Evolutionary conservation across 2,113 vertebrate genomes (phyloP), one percentile per base, ranked within the genome.

Genomic region (Thunnus thynnus): DNA sequence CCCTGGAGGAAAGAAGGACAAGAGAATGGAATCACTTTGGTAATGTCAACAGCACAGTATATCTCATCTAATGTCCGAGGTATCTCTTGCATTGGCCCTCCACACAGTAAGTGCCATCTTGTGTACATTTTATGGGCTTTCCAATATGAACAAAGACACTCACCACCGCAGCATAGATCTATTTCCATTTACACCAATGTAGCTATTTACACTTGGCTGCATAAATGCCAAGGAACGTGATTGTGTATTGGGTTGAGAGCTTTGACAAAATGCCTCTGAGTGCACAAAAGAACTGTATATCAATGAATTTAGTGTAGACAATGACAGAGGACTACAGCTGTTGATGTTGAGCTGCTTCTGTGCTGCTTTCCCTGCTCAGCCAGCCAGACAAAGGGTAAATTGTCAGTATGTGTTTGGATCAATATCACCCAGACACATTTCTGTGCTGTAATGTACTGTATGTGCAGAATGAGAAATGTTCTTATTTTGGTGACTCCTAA

Each of bases 1-100:
- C 97, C 63, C 97, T 98, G 84, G 1, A 74, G 46, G 54, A 65
- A 6, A 79, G 30, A 2, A 52, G 77, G 64, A 8, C n/a, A 73
- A 60, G 55, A 72, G 48, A 44, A 51, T 6, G 1, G 0, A 56
- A 74, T 79, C 41, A 25, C 20, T 56, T 13, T 20, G 10, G 12
- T 70, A 58, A 64, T 44, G 4, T 52, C 14, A 16, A 41, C 7
- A 41, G 36, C 36, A 36, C 12, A 75, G 13, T 52, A 13, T 8
- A 65, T 71, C 22, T 80, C 11, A 54, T 44, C 16, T 50, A 50
- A 72, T 54, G 14, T 44, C 47, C 13, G 5, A 72, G 27, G 20
- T 7, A 41, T 9, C 9, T 41, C 36, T 41, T 9, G 36, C 36
- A 41, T 2, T 41, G 9, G 36, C 7, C 36, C 36, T 8, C 9